Evolutionary conservation across 2,113 vertebrate species (phyloP), one percentile per base, ranked within the genome.

Genomic region (Rhinichthys klamathensis): DNA sequence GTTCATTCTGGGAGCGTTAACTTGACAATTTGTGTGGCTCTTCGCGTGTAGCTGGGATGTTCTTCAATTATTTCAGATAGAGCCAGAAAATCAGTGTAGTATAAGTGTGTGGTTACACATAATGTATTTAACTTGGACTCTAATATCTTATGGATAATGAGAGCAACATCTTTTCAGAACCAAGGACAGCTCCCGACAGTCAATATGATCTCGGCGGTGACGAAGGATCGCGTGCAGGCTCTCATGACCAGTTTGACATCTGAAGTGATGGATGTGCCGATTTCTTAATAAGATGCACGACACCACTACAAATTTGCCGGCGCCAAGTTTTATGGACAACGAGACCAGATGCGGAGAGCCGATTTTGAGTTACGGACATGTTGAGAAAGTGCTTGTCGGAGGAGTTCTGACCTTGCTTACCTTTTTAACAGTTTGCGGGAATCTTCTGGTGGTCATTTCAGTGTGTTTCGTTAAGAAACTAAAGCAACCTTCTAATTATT

Each of bases 381-480:
- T 90, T 0, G 95, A 94, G 89, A 95, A 95, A 82, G 88, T 96
- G 0, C 90, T 96, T 78, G 95, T 96, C 3, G 95, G 95, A 1
- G 90, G 82, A 0, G 92, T 95, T 88, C 91, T 95, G 83, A 94
- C 95, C 82, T 89, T 94, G 91, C 93, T 96, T 84, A 96, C 93
- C 49, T 88, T 95, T 80, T 90, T 82, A 51, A 96, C 94, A 73
- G 92, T 95, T 0, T 94, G 95, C 0, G 95, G 95, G 63, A 96
- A 96, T 89, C 78, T 91, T 2, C 81, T 96, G 92, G 95, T 96
- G 80, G 94, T 96, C 88, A 94, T 96, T 89, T 96, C 95, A 0
- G 94, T 95, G 10, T 94, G 95, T 88, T 93, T 94, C 3, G 94
- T 96, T 73, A 96, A 96, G 90, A 96, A 95, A 86, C 94, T 96